Percentiles rank a stretch among this genome's conserved stretches.
phyloP scores from a whole-genome alignment of 2,113 vertebrate genomes.

The Pungitius pungitius region DNA sequence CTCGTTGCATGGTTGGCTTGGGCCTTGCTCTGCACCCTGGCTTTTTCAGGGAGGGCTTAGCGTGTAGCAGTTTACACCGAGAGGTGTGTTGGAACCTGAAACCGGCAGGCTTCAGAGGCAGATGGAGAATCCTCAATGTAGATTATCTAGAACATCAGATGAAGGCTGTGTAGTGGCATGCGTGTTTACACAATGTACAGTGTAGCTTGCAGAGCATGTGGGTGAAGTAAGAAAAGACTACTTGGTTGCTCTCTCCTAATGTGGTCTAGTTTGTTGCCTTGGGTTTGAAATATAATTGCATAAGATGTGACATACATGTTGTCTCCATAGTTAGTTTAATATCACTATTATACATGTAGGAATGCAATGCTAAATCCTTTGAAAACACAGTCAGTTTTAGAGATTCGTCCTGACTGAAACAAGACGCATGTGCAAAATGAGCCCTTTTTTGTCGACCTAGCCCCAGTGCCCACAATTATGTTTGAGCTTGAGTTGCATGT shows the following conservation, averaged over 20 bases:
- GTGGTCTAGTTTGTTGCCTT: neutral
- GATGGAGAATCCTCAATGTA: conserved; percentile 36
- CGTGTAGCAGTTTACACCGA: conserved; percentile 47
- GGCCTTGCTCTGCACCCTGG: conserved; percentile 31
- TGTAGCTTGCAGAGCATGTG: neutral
- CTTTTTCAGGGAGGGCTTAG: conserved; percentile 58
- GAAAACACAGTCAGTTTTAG: neutral
- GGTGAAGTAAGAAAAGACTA: neutral
- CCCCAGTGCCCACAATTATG: neutral
- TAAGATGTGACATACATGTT: neutral
- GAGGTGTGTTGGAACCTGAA: conserved; percentile 53
- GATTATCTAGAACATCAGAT: neutral
- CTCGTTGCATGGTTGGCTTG: conserved; percentile 40
- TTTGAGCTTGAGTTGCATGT: conserved; percentile 2
- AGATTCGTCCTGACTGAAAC: neutral
- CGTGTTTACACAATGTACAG: neutral
- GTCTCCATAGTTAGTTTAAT: neutral
- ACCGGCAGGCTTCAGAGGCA: conserved; percentile 26
- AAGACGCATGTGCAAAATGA: neutral
- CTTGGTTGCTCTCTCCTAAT: neutral
- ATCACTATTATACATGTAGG: no score
- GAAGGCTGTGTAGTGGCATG: neutral
- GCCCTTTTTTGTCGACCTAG: conserved; percentile 2
- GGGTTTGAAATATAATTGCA: neutral
- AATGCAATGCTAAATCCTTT: neutral